Percentiles rank a stretch among this genome's conserved stretches.
phyloP scores from a whole-genome alignment of 2,888 invertebrate genomes.

The Ischnura elegans region DNA sequence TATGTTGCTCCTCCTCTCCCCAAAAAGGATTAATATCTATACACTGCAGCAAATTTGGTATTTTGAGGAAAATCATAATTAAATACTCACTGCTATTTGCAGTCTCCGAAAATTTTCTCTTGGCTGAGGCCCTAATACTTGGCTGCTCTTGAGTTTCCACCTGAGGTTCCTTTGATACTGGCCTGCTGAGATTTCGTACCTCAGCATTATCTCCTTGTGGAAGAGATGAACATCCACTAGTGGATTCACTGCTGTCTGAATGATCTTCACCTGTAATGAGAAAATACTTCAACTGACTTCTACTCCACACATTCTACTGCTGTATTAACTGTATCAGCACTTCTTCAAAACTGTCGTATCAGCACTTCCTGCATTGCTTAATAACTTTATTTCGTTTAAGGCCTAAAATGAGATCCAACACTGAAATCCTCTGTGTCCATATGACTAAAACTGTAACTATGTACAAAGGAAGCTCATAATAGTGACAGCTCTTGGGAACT shows the following conservation, averaged over 20 bases:
- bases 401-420: too few relatives aligned
- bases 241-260: conserved; percentile 81
- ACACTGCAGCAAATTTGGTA: too few relatives aligned
- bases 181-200: not conserved
- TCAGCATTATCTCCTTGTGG: conserved; percentile 75
- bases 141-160: not conserved
- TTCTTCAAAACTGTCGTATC: not conserved
- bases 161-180: not conserved
- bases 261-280: conserved; percentile 77
- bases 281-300: not conserved
- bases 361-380: too few relatives aligned
- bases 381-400: too few relatives aligned
- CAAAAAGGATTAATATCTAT: too few relatives aligned
- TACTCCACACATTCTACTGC: not conserved
- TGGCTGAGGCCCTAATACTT: conserved; percentile 15
- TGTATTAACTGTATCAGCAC: not conserved
- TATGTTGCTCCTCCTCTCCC: too few relatives aligned
- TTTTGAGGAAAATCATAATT: too few relatives aligned
- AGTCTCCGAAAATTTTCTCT: conserved; percentile 26
- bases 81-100: conserved; percentile 14
- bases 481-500: too few relatives aligned
- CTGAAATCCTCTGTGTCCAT: too few relatives aligned
- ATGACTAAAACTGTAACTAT: too few relatives aligned
- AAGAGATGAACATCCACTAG: conserved; percentile 81
- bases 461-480: too few relatives aligned